Evolutionary conservation across 2,888 invertebrate genomes (phyloP).

Genomic region (Erpobdella octoculata): DNA sequence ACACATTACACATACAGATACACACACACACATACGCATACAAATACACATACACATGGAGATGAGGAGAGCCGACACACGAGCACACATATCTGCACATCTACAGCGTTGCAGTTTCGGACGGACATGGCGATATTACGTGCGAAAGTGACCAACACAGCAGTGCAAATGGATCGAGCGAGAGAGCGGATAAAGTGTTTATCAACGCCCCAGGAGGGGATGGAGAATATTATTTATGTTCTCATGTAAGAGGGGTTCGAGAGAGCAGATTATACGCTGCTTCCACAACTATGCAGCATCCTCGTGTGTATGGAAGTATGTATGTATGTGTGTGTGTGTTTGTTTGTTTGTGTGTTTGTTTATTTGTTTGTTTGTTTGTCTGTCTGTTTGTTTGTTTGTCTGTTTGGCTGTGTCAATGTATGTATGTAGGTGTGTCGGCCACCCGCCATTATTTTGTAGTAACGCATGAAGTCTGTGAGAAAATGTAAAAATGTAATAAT

Average conservation of each 20-base stretch:
- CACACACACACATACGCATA: too few species aligned
- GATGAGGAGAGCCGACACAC: too few species aligned
- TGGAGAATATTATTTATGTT: not conserved
- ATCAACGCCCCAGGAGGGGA: not conserved
- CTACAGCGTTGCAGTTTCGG: too few species aligned
- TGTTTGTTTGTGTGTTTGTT: constrained; percentile 15
- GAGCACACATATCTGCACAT: too few species aligned
- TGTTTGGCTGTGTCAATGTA: too few species aligned
- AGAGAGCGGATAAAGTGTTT: constrained; percentile 5
- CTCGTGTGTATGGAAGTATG: not conserved
- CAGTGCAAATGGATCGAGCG: not conserved
- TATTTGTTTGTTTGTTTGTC: not conserved
- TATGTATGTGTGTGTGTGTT: constrained; percentile 5
- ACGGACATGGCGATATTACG: not conserved
- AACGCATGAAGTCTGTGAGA: too few species aligned
- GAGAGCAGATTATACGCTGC: not conserved
- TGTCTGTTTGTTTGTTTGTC: not conserved
- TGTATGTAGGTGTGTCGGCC: too few species aligned
- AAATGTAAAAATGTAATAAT: too few species aligned
- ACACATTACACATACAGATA: too few species aligned
- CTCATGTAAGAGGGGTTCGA: not conserved
- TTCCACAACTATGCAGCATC: not conserved
- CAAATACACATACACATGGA: too few species aligned
- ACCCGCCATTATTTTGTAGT: too few species aligned
- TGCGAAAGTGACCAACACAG: constrained; percentile 1